Evolutionary conservation across 2,888 invertebrate genomes (phyloP).

Genomic region (Pheosia tremula): DNA sequence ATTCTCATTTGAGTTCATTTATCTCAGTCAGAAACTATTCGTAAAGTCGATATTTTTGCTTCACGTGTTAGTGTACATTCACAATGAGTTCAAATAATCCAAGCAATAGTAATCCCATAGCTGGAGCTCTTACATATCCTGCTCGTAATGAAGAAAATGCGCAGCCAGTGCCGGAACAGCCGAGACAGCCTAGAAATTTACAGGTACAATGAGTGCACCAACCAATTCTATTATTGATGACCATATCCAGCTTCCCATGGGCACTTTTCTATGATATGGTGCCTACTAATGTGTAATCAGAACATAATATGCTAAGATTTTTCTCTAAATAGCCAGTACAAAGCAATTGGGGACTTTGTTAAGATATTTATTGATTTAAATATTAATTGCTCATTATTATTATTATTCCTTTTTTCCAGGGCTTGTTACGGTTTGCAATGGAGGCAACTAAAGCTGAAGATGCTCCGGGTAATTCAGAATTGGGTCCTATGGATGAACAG

Average conservation of each 20-base stretch:
- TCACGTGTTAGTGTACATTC: conserved; percentile 7
- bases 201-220: conserved; percentile 51
- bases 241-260: no score
- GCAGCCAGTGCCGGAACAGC: conserved; percentile 51
- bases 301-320: no score
- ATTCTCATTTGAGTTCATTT: conserved; percentile 5
- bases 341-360: no score
- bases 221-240: no score
- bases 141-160: conserved; percentile 36
- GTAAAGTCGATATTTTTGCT: not conserved
- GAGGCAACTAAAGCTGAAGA: conserved; percentile 87
- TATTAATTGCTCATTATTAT: no score
- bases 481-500: conserved; percentile 87
- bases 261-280: no score
- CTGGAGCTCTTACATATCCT: conserved; percentile 57
- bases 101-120: conserved; percentile 42
- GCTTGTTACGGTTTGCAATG: conserved; percentile 88
- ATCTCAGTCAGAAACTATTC: not conserved
- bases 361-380: no score
- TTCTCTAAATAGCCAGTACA: no score
- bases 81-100: conserved; percentile 64
- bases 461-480: conserved; percentile 73
- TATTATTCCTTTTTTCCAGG: conserved; percentile 60
- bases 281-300: not conserved
- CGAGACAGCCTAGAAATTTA: conserved; percentile 67